Evolutionary conservation across 2,797 vertebrate genomes (phyloP), one percentile per base, ranked within the genome.

Genomic region (Parambassis ranga): DNA sequence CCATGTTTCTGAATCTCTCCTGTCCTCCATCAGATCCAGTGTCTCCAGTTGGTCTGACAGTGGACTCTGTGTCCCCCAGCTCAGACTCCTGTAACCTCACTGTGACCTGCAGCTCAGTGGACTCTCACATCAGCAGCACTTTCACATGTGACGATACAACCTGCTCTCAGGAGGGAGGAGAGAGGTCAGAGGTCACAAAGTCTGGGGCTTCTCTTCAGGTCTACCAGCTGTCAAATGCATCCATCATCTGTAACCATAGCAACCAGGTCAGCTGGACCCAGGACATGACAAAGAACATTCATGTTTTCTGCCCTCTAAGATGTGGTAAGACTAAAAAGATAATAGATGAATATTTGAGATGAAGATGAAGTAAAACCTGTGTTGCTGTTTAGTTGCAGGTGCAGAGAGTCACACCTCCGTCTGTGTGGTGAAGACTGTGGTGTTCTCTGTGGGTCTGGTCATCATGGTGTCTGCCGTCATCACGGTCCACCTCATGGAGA

Each of bases 201-300:
- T 44, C 19, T 7, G 1, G 7, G 8, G 19, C 27, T 0, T 1
- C 23, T 23, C 3, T 87, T 2, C 6, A 2, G 6, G 5, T 84
- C 15, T 2, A 27, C 22, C 4, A n/a, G n/a, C n/a, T n/a, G n/a
- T n/a, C n/a, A n/a, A n/a, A n/a, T 66, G 2, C 7, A 10, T 0
- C 0, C 3, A 58, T 87, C 35, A 37, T 59, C 42, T 90, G 89
- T 71, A 78, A 79, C 69, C 68, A 89, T 10, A 87, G 77, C 69
- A 89, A 89, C 74, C 1, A 28, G 1, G 71, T 82, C 27, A 85
- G 69, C 74, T 46, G 39, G 69, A 10, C 5, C 9, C 0, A 7
- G 0, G 3, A 48, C 0, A 14, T 0, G 2, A 33, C 1, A 14
- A 0, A 47, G 0, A 22, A 65, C 3, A 1, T n/a, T n/a, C n/a